Conservation (phyloP, 2,888 invertebrate species). For the Ametastegia equiseti region DNA sequence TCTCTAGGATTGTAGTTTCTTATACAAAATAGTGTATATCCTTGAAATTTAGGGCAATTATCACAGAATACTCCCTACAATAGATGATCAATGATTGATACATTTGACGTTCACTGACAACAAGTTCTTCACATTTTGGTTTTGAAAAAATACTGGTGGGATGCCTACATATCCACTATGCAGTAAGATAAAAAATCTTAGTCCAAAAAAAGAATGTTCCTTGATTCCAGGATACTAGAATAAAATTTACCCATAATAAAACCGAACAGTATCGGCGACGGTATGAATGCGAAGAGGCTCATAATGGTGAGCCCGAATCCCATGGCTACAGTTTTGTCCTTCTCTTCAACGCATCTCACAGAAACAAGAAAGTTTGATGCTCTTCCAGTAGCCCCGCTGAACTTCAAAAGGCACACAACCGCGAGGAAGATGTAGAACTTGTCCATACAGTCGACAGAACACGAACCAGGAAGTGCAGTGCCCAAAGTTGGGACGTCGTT, state of each 20-base stretch:
- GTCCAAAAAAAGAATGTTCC: too few species aligned
- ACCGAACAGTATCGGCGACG: conserved; percentile 87
- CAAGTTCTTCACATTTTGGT: background rate
- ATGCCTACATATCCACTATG: too few species aligned
- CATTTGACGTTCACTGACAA: too few species aligned
- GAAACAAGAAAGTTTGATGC: conserved; percentile 82
- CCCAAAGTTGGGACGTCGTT: conserved; percentile 63
- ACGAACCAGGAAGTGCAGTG: conserved; percentile 77
- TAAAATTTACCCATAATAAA: conserved; percentile 80
- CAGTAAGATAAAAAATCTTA: background rate
- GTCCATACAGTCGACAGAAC: conserved; percentile 79
- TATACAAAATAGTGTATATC: too few species aligned
- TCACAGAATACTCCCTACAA: too few species aligned
- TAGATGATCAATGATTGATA: too few species aligned
- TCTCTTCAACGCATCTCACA: conserved; percentile 84
- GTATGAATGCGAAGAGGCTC: conserved; percentile 85
- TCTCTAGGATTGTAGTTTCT: too few species aligned
- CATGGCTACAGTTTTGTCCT: conserved; percentile 86
- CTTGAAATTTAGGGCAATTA: too few species aligned
- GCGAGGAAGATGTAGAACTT: conserved; percentile 78
- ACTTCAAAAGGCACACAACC: conserved; percentile 79
- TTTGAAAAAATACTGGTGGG: background rate
- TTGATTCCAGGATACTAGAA: too few species aligned
- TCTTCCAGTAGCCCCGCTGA: conserved; percentile 80
- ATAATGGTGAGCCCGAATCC: conserved; percentile 84